Evolutionary conservation across 2,888 invertebrate genomes (phyloP), one percentile per base, ranked within the genome.

Genomic region (Dynastes maya): DNA sequence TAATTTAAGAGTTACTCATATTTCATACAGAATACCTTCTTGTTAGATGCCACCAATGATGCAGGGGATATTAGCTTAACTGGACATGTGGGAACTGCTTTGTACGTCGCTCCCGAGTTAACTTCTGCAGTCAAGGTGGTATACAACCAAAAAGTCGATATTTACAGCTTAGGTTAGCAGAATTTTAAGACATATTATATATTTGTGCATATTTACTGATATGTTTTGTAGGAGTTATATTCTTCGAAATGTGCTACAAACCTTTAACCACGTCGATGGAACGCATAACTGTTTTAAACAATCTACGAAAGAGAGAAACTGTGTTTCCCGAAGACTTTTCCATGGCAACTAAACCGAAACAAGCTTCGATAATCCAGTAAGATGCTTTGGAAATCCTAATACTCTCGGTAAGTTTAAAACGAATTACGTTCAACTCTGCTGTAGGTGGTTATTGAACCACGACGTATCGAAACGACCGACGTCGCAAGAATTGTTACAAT

Each of bases 61-160:
- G 72, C 51, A 85, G 82, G 80, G 37, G 88, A 87, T 82, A 87
- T 87, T 68, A 92, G 92, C 78, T 90, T 93, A 83, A 96, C 96
- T 0, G 95, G 95, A 0, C 93, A 96, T 90, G 95, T 99, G 29
- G 99, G 99, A 37, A 99, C 99, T 40, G 95, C 96, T 0, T 90
- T 98, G 0, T 99, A 99, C 89, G 96, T 97, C 67, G 98, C 98
- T 0, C 99, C 99, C 0, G 99, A 99, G 87, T 90, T 99, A 0
- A 92, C 92, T 0, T 92, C 92, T 27, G 91, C 92, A 0, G 91
- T 91, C 0, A 95, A 95, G 88, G 94, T 94, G 2, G 92, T 93
- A 32, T 95, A 95, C 87, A 97, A 95, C 88, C 96, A 98, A 90
- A 96, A 96, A 89, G 96, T 96, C 1, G 92, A 92, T 83, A 90